phyloP scores from a whole-genome alignment of 2,113 vertebrate species.

The Taxidea taxus region DNA sequence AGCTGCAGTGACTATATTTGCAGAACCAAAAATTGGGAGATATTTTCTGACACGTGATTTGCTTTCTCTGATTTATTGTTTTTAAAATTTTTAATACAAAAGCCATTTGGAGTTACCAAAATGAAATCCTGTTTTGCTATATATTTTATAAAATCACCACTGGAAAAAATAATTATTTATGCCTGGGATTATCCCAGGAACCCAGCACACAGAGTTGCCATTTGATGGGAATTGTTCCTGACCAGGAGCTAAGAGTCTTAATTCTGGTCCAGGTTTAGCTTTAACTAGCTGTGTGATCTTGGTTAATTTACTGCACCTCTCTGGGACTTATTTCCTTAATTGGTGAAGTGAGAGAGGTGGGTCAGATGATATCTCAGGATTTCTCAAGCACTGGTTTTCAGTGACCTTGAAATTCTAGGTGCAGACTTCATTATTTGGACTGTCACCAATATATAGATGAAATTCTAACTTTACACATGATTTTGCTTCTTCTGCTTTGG shows the following conservation, averaged over 20 bases:
- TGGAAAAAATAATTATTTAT: not conserved
- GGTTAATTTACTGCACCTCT: not conserved
- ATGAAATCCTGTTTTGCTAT: constrained; percentile 3
- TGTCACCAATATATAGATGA: not conserved
- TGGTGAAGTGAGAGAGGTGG: not conserved
- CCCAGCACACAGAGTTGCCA: not conserved
- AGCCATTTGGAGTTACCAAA: not conserved
- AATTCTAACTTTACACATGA: not conserved
- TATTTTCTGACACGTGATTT: not conserved
- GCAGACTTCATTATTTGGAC: not conserved
- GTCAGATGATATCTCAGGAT: not conserved
- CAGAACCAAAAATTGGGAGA: not conserved
- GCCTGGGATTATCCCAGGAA: not conserved
- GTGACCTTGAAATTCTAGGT: not conserved
- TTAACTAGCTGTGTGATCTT: not conserved
- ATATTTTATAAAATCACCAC: not conserved
- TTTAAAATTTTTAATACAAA: constrained; percentile 6
- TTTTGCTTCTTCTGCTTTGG: not conserved
- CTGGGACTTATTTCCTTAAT: not conserved
- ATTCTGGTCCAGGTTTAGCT: not conserved
- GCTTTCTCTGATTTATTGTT: not conserved
- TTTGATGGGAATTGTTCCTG: not conserved
- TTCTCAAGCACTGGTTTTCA: not conserved
- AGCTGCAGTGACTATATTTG: not conserved
- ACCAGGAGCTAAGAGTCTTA: not conserved